Conservation (phyloP, 2,797 vertebrate species). For the Danio kyathit region DNA sequence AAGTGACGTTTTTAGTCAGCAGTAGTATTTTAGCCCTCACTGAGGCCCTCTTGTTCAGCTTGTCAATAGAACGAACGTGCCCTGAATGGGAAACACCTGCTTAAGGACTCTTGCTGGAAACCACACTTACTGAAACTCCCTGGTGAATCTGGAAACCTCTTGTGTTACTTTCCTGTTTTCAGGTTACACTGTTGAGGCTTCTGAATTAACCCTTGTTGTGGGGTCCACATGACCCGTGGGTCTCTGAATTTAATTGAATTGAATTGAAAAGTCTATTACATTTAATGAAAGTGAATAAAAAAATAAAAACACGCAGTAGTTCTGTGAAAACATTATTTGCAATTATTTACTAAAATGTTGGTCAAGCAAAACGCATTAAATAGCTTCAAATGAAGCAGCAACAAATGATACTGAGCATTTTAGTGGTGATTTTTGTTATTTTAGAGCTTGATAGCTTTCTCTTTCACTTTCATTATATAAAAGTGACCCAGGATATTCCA, state of each 20-base stretch:
- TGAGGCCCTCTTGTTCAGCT: constrained; percentile 65
- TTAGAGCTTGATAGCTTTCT: neutral
- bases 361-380: neutral
- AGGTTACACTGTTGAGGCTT: constrained; percentile 38
- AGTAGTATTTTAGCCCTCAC: constrained; percentile 66
- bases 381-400: neutral
- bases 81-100: constrained; percentile 65
- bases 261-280: neutral
- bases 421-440: neutral
- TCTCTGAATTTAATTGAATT: constrained; percentile 19
- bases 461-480: neutral
- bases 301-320: neutral
- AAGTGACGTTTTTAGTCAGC: constrained; percentile 70
- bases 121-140: constrained; percentile 51
- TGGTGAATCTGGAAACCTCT: constrained; percentile 48
- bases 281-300: neutral
- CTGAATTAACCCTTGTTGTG: constrained; percentile 38
- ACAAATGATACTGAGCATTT: neutral
- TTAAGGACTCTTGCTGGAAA: constrained; percentile 62
- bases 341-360: neutral
- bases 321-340: neutral
- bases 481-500: neutral
- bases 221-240: neutral
- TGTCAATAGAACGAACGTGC: constrained; percentile 65
- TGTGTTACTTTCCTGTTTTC: constrained; percentile 52